Evolutionary conservation across 2,888 invertebrate genomes (phyloP).

Genomic region (Synanthedon formicaeformis): DNA sequence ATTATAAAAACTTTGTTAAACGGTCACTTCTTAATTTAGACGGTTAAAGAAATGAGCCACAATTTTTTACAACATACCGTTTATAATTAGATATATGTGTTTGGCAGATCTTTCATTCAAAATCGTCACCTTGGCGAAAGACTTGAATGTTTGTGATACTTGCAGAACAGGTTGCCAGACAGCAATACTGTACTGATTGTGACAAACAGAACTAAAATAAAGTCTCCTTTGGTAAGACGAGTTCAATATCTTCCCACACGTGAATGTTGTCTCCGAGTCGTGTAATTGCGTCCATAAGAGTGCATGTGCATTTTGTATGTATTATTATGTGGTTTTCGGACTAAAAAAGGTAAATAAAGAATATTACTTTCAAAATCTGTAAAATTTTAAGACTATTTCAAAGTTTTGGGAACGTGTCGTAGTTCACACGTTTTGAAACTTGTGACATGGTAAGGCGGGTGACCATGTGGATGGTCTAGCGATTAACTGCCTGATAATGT

Average conservation of each 20-base stretch:
- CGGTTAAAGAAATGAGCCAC: slow-evolving; percentile 24
- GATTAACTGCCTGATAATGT: too few relatives aligned
- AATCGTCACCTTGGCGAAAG: slow-evolving; percentile 34
- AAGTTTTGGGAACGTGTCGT: too few relatives aligned
- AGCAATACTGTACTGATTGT: slow-evolving; percentile 17
- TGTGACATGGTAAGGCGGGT: too few relatives aligned
- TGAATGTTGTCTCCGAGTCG: slow-evolving; percentile 5
- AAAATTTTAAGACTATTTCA: too few relatives aligned
- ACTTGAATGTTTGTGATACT: slow-evolving; percentile 23
- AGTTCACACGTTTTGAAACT: too few relatives aligned
- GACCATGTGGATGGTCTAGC: too few relatives aligned
- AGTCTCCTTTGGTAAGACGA: slow-evolving; percentile 4
- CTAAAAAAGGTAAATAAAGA: too few relatives aligned
- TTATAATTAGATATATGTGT: slow-evolving; percentile 44
- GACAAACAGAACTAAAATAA: slow-evolving; percentile 12
- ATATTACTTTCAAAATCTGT: too few relatives aligned
- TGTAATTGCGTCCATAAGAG: slow-evolving; percentile 2
- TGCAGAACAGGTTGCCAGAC: slow-evolving; percentile 15
- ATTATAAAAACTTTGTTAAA: slow-evolving; percentile 17
- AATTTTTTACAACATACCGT: slow-evolving; percentile 35
- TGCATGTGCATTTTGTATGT: too few relatives aligned
- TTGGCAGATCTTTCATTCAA: slow-evolving; percentile 47
- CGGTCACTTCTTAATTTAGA: slow-evolving; percentile 30
- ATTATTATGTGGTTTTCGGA: too few relatives aligned
- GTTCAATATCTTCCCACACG: slow-evolving; percentile 2